A percentile compares a stretch with the other conserved stretches of the same genome.
These are phyloP conservation scores for Spheniscus mendiculus DNA, from an alignment of 2,113 vertebrate genomes.

Conservation along the genomic window DNA sequence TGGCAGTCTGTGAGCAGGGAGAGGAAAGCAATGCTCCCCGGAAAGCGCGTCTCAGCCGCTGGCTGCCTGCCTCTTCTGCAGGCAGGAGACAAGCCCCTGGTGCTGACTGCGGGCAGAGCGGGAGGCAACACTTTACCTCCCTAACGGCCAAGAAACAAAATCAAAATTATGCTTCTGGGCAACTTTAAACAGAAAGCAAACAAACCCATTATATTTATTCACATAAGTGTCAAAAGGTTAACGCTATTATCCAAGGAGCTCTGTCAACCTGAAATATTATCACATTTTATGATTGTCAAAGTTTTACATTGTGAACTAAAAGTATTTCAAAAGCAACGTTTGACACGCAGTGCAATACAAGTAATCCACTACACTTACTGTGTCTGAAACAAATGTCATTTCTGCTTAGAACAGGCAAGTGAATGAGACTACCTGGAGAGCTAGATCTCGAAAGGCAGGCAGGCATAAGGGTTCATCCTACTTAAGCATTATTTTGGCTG, in stretches of 20 bases:
- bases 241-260: not conserved
- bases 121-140: not conserved
- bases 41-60: fast-evolving
- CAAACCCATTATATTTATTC: not conserved
- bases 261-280: not conserved
- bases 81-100: not conserved
- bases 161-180: not conserved
- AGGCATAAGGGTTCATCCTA: not conserved
- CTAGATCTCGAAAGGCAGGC: not conserved
- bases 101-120: fast-evolving
- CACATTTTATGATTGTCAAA: not conserved
- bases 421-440: not conserved
- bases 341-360: not conserved
- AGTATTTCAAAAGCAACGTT: not conserved
- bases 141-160: not conserved
- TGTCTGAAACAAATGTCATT: not conserved
- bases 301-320: not conserved
- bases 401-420: not conserved
- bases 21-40: not conserved
- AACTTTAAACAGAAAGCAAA: not conserved
- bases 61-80: not conserved
- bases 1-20: not conserved
- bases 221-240: not conserved
- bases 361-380: not conserved
- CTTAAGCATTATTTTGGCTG: not conserved